A percentile compares a stretch with the other conserved stretches of the same genome.
These are phyloP conservation scores for Ammodramus savannarum DNA, from an alignment of 2,113 vertebrate genomes.

Conservation along the genomic window DNA sequence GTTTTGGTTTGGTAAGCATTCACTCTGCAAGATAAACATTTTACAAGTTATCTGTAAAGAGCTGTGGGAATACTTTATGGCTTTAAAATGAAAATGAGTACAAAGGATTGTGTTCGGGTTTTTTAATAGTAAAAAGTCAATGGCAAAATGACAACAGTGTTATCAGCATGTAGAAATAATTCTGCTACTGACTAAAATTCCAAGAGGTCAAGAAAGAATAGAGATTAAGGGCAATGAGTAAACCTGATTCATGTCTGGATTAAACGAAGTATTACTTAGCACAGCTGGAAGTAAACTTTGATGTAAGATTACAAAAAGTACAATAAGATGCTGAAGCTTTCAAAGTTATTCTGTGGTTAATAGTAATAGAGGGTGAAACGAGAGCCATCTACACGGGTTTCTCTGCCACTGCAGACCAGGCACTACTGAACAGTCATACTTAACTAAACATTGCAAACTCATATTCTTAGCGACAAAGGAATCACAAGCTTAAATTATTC, in stretches of 20 bases:
- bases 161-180: conserved; percentile 34
- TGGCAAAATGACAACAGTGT: conserved; percentile 26
- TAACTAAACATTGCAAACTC: neutral
- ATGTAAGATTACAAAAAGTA: conserved; percentile 18
- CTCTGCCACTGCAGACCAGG: neutral
- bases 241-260: conserved; percentile 39
- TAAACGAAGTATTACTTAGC: conserved; percentile 47
- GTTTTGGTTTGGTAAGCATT: neutral
- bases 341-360: neutral
- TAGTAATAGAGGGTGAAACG: neutral
- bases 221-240: conserved; percentile 15
- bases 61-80: neutral
- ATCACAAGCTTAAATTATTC: neutral
- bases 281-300: conserved; percentile 42
- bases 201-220: conserved; percentile 47
- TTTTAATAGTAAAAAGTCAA: neutral
- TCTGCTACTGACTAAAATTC: conserved; percentile 7
- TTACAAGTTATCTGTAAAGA: neutral
- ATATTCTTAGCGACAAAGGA: neutral
- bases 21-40: neutral
- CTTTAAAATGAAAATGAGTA: neutral
- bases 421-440: neutral
- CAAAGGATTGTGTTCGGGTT: neutral
- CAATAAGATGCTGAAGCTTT: neutral
- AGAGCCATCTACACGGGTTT: neutral